A percentile compares a stretch with the other conserved stretches of the same genome.
Evolutionary conservation across 2,888 invertebrate species (phyloP).

Genomic region (Hirtodrosophila cameraria): DNA sequence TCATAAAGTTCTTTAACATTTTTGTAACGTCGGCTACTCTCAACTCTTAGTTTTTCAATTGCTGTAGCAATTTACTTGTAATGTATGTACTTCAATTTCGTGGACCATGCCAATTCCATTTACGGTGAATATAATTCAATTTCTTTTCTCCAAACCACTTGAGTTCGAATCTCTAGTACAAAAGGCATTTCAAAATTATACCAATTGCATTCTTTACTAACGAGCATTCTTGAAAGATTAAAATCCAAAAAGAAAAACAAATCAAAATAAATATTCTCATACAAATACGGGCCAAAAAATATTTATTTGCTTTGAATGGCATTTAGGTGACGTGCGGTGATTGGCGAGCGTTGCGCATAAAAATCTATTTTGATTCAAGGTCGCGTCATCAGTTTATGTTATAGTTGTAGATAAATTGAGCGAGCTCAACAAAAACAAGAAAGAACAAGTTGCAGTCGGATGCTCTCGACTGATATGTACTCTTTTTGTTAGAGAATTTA

Average conservation of each 20-base stretch:
- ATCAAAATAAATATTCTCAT: slow-evolving; percentile 22
- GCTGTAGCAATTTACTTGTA: slow-evolving; percentile 2
- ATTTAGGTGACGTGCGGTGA: slow-evolving; percentile 75
- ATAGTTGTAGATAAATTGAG: slow-evolving; percentile 35
- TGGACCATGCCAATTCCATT: slow-evolving; percentile 50
- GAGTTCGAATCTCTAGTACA: slow-evolving; percentile 21
- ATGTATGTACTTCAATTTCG: slow-evolving; percentile 27
- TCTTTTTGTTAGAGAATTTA: too few species aligned
- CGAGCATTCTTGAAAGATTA: slow-evolving; percentile 9
- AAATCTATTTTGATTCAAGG: slow-evolving; percentile 76
- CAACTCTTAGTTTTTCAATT: background rate
- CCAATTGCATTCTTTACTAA: slow-evolving; percentile 40
- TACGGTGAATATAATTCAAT: slow-evolving; percentile 25
- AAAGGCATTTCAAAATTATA: slow-evolving; percentile 29
- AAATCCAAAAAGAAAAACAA: slow-evolving; percentile 10
- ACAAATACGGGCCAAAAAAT: slow-evolving; percentile 31
- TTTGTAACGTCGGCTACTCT: background rate
- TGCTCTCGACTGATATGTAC: too few species aligned
- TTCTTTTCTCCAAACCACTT: slow-evolving; percentile 32
- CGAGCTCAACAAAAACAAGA: slow-evolving; percentile 7
- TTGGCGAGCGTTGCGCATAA: slow-evolving; percentile 59
- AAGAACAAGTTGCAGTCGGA: background rate
- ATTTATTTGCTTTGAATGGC: slow-evolving; percentile 41
- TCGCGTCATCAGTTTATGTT: slow-evolving; percentile 67
- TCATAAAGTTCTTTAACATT: too few species aligned